Percentiles rank a stretch among this genome's conserved stretches.
phyloP scores from a whole-genome alignment of 2,888 invertebrate genomes.

The Nyleta sp. region DNA sequence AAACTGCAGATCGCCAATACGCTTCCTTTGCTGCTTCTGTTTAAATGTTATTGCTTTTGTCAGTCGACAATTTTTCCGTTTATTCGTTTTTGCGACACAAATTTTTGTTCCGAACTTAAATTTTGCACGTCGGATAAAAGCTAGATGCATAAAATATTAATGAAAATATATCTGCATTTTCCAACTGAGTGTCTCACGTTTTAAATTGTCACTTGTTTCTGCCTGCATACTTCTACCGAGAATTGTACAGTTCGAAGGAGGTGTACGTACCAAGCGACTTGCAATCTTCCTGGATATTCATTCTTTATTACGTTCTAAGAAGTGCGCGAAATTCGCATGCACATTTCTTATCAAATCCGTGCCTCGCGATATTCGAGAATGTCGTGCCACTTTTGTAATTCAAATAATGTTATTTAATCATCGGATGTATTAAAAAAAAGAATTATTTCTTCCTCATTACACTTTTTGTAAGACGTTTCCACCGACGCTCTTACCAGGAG shows the following conservation, averaged over 20 bases:
- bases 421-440: constrained; percentile 18
- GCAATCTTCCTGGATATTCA: constrained; percentile 39
- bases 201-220: constrained; percentile 43
- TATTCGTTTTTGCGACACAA: no score
- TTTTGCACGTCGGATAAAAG: background rate
- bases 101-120: no score
- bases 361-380: background rate
- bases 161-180: constrained; percentile 28
- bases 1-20: no score
- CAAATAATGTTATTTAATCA: constrained; percentile 43
- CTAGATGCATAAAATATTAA: constrained; percentile 26
- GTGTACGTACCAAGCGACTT: constrained; percentile 8
- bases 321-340: constrained; percentile 13
- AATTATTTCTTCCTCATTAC: constrained; percentile 16
- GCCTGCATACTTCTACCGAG: constrained; percentile 10
- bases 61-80: no score
- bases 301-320: constrained; percentile 34
- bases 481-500: constrained; percentile 14
- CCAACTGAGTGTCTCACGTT: constrained; percentile 20
- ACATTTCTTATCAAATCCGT: constrained; percentile 25
- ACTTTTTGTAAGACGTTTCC: constrained; percentile 22
- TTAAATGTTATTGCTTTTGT: no score
- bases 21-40: no score
- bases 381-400: constrained; percentile 31
- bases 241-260: constrained; percentile 21